phyloP scores from a whole-genome alignment of 2,113 vertebrate species.

The Psilopogon haemacephalus region DNA sequence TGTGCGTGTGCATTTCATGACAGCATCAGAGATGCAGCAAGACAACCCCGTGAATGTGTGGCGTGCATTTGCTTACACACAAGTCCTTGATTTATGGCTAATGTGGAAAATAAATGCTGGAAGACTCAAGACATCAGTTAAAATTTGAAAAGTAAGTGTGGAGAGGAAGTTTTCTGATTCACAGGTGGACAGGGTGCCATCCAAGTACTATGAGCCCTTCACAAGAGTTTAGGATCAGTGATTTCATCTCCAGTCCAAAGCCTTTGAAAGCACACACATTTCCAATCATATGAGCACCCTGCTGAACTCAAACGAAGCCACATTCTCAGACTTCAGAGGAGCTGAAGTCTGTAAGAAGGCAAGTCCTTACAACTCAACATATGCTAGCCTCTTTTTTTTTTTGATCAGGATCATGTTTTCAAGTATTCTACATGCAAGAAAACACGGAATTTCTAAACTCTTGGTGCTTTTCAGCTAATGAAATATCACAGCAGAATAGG shows the following conservation, averaged over 20 bases:
- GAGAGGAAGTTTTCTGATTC: background rate
- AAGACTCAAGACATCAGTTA: background rate
- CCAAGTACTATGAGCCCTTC: background rate
- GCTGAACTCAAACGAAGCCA: background rate
- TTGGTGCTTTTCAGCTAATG: background rate
- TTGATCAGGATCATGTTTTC: background rate
- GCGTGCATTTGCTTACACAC: fast-evolving
- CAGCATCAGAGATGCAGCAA: background rate
- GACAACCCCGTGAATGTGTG: background rate
- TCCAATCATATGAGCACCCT: background rate
- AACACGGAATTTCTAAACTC: background rate
- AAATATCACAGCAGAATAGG: background rate
- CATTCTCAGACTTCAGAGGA: background rate
- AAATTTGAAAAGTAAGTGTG: background rate
- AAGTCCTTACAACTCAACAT: background rate
- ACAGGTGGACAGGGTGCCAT: background rate
- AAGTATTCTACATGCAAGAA: background rate
- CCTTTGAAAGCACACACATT: background rate
- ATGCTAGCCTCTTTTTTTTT: background rate
- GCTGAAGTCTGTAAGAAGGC: too few species aligned
- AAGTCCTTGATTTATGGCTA: background rate
- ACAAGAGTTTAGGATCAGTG: background rate
- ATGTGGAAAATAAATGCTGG: background rate
- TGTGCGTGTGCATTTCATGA: background rate
- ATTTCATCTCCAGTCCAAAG: background rate